Evolutionary conservation across 92 coral and sea anemone species (phyloP), one percentile per base, ranked within the genome.

Genomic region (Porites rus): DNA sequence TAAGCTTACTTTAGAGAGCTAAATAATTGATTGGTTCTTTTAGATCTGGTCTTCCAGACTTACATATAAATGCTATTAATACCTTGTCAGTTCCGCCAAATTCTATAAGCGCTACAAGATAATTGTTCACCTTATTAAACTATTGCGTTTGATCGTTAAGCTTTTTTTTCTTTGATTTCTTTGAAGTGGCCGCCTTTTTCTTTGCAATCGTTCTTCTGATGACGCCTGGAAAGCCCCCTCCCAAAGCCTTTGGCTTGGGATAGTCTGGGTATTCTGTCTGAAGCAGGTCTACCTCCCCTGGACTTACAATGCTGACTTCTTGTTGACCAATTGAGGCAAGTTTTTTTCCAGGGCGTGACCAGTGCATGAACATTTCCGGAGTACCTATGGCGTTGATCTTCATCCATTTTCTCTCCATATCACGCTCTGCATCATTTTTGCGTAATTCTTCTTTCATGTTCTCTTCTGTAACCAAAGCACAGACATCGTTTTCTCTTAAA

Each of bases 201-300:
- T 50, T 10, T 24, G 59, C 76, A 24, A 76, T 62, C 53, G 17
- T 19, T 20, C 79, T 71, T 71, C 86, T 81, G 13, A 24, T 10
- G 18, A 74, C n/a, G 11, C 79, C 84, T 17, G 77, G 73, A 10
- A 78, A 52, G 14, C 68, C 66, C 8, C 51, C 12, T 25, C 56
- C 74, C 61, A 31, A 0, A 19, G 78, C 78, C 51, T 67, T 84
- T 7, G 75, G 31, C 43, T 43, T 66, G 24, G 92, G 93, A 64
- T 96, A 88, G 2, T 85, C 90, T 4, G 98, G 99, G 75, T 87
- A 95, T 62, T 97, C 98, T 5, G 95, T 97, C 76, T 95, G 98
- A 51, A 97, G 87, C 59, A 97, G 82, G 69, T 97, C 98, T 24
- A 95, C 92, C 77, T 93, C 92, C 56, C 93, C 92, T 1, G 96